Percentiles rank a stretch among this genome's conserved stretches.
These are phyloP conservation scores for Ophiodon elongatus DNA, from an alignment of 2,113 vertebrate species.

Conservation along the genomic window DNA sequence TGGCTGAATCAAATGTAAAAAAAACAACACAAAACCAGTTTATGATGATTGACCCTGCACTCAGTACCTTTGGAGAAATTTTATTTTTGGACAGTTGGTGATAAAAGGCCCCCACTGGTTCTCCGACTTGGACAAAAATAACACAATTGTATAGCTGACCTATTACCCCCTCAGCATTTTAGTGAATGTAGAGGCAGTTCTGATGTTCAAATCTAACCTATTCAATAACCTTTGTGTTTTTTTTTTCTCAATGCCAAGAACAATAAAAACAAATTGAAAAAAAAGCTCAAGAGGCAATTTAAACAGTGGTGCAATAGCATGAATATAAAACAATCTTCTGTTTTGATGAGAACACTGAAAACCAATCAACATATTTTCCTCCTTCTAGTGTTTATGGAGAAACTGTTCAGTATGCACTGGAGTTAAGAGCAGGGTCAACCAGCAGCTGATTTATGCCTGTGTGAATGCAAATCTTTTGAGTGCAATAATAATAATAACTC, in stretches of 20 bases:
- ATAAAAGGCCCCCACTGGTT: conserved; percentile 33
- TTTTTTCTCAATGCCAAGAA: conserved; percentile 34
- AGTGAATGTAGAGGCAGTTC: background rate
- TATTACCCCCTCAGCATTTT: background rate
- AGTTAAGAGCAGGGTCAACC: conserved; percentile 36
- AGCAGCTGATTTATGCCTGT: conserved; percentile 25
- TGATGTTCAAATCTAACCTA: conserved; percentile 21
- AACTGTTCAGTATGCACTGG: conserved; percentile 3
- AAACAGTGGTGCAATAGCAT: conserved; percentile 24
- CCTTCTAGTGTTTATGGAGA: conserved; percentile 19
- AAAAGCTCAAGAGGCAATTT: background rate
- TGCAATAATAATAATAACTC: conserved; percentile 13
- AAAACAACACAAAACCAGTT: conserved; percentile 52
- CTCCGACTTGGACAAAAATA: conserved; percentile 16
- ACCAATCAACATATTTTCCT: conserved; percentile 38
- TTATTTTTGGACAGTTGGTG: conserved; percentile 22
- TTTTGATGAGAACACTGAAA: conserved; percentile 33
- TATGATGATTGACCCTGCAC: conserved; percentile 55
- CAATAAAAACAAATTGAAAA: conserved; percentile 45
- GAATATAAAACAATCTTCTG: conserved; percentile 32
- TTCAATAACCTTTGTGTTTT: conserved; percentile 31
- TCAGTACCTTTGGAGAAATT: conserved; percentile 32
- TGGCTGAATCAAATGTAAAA: conserved; percentile 53
- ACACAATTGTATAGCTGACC: conserved; percentile 8
- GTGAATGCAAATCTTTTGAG: conserved; percentile 20